Base-by-base conservation (phyloP, 2,888 invertebrate species). In the Erpobdella octoculata region DNA sequence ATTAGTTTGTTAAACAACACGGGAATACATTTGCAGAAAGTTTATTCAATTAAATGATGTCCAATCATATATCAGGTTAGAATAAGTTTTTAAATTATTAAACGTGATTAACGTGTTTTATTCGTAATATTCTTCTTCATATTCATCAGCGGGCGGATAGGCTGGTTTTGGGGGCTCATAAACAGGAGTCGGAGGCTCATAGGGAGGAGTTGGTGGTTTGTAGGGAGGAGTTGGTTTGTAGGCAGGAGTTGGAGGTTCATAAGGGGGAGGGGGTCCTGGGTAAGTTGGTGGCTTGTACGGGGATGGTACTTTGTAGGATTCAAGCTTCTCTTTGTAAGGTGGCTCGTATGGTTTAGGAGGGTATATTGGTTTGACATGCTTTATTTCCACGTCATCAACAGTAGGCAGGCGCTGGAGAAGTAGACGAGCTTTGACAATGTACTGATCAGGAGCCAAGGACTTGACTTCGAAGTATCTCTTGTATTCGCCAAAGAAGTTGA, bases 381-480 rank as follows among this genome's bases (percentile, higher is more conserved):
- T 21, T 8, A 41, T 67, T 37, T 67, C 46, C 2, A 67, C 67
- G 31, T 67, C 67, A 8, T 67, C 67, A 9, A 41, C 67, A 15
- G 41, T 41, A 9, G 67, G 67, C 67, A 67, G 46, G 18, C 71
- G 18, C 36, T 67, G 71, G 41, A 71, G 21, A 25, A 67, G 25
- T 1, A 67, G n/a, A 18, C 38, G 6, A 35, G 53, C 58, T 46
- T 59, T 66, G 33, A 37, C 66, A 15, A 71, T 41, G 41, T 71
- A 67, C 38, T 71, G 53, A 53, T 71, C 67, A 21, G 71, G 67
- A 12, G 67, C 59, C 36, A 67, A 38, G 9, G 28, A 6, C 35
- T 71, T 71, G 0, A 67, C 38, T 35, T 66, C 67, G 58, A 66
- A 66, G 71, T 71, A 66, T 31, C 58, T 71, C 18, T 65, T 36